Evolutionary conservation across 2,797 vertebrate species (phyloP), one percentile per base, ranked within the genome.

Genomic region (Coracias cyanogaster): DNA sequence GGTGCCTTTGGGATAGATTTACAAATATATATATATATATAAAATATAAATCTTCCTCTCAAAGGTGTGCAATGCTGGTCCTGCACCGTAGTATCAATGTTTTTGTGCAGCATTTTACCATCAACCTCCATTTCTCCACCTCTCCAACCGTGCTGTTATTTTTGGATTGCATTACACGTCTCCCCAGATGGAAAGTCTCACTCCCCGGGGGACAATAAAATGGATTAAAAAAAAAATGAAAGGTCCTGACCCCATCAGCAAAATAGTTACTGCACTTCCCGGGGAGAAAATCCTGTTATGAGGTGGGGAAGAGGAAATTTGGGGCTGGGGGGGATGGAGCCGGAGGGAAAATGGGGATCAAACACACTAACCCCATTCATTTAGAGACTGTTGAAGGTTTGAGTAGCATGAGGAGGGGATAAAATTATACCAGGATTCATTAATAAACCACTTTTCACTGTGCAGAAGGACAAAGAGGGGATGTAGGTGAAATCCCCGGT

Each of bases 131-230:
- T 72, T 60, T 86, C 70, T 49, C 51, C 58, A 3, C 24, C 51
- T 46, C 61, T 21, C n/a, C 3, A 8, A 72, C 62, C 3, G 0
- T 0, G 7, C 55, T 98, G 96, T 98, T 98, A 92, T 96, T 97
- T 94, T 97, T 96, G 94, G 96, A 96, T 98, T 97, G 74, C 55
- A 35, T 98, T 98, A 95, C 98, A 95, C 26, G 26, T 94, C 83
- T 92, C 92, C 95, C 96, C 94, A 91, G 90, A 82, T 90, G 82
- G 93, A 94, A 95, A 97, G 65, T 49, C 45, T 84, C 51, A 61
- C 18, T 81, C 80, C 67, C 39, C 0, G 8, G 76, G 73, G 94
- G 80, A 72, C 61, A 89, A 94, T 96, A 93, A 96, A 96, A 92
- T 37, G 92, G 82, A 76, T 74, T 81, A 4, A 72, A 86, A 24